Percentiles rank a stretch among this genome's conserved stretches.
phyloP scores from a whole-genome alignment of 2,797 vertebrate genomes.

The Chromobotia macracanthus region DNA sequence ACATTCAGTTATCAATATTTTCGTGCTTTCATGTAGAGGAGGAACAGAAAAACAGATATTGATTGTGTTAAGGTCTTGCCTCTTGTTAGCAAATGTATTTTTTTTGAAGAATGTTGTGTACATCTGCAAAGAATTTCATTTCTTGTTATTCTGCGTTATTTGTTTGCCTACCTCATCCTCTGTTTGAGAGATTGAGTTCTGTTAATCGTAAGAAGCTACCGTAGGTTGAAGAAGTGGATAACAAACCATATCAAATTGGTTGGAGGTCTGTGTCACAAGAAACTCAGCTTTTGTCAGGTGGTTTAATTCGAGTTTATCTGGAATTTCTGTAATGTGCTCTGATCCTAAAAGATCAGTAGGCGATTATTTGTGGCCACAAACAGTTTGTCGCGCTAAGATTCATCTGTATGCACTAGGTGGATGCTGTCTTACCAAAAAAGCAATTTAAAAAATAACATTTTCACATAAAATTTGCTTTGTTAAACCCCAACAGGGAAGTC shows the following conservation, averaged over 20 bases:
- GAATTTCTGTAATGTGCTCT: background rate
- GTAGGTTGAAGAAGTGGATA: background rate
- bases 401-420: background rate
- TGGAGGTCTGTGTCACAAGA: background rate
- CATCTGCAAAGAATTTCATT: background rate
- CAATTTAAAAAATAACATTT: background rate
- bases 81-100: slow-evolving; percentile 2
- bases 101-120: background rate
- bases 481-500: background rate
- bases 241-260: slow-evolving; percentile 1
- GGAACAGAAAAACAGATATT: background rate
- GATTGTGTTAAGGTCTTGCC: slow-evolving; percentile 1
- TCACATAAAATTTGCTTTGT: background rate
- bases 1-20: background rate
- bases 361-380: background rate
- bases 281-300: background rate
- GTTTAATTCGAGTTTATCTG: background rate
- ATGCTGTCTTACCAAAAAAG: background rate
- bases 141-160: background rate
- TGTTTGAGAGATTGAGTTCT: background rate
- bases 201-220: background rate
- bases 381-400: background rate
- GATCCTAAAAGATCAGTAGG: background rate
- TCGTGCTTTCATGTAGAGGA: background rate
- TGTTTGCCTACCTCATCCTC: background rate